Conservation (phyloP, 2,888 invertebrate genomes). For the Caenorhabditis sp. region DNA sequence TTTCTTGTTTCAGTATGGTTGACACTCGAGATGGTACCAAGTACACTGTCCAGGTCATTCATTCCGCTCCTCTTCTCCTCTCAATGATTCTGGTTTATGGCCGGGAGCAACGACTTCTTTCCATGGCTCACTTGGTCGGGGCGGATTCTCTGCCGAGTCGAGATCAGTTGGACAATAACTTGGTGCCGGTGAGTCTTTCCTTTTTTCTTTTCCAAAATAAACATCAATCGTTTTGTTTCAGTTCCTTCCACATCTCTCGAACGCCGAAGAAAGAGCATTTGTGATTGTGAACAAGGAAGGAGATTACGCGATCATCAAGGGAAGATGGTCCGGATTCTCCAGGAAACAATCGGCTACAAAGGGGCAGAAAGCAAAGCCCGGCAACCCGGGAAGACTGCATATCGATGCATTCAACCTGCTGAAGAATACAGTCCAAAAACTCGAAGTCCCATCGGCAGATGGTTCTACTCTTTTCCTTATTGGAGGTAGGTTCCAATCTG, state of each 20-base stretch:
- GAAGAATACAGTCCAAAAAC: constrained; percentile 83
- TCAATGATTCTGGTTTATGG: constrained; percentile 85
- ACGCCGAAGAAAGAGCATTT: constrained; percentile 84
- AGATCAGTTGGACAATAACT: constrained; percentile 82
- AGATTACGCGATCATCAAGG: constrained; percentile 84
- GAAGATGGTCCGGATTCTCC: constrained; percentile 84
- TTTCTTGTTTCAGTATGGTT: constrained; percentile 82
- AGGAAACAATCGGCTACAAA: constrained; percentile 74
- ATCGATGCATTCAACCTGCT: constrained; percentile 82
- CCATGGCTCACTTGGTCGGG: constrained; percentile 85
- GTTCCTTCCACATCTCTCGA: constrained; percentile 84
- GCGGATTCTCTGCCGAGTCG: constrained; percentile 84
- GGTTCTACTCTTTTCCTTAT: constrained; percentile 81
- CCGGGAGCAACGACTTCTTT: constrained; percentile 82
- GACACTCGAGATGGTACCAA: constrained; percentile 83
- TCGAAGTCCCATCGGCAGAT: constrained; percentile 81
- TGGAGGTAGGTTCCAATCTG: constrained; percentile 74
- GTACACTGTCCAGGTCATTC: constrained; percentile 85
- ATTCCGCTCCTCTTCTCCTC: constrained; percentile 84
- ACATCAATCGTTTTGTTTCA: too few species aligned
- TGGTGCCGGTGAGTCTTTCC: constrained; percentile 69
- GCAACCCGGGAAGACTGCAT: constrained; percentile 79
- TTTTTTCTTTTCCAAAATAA: constrained; percentile 39
- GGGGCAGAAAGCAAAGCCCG: constrained; percentile 75
- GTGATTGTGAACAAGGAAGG: constrained; percentile 85